Conservation (phyloP, 2,113 vertebrate species). For the Muntiacus reevesi region DNA sequence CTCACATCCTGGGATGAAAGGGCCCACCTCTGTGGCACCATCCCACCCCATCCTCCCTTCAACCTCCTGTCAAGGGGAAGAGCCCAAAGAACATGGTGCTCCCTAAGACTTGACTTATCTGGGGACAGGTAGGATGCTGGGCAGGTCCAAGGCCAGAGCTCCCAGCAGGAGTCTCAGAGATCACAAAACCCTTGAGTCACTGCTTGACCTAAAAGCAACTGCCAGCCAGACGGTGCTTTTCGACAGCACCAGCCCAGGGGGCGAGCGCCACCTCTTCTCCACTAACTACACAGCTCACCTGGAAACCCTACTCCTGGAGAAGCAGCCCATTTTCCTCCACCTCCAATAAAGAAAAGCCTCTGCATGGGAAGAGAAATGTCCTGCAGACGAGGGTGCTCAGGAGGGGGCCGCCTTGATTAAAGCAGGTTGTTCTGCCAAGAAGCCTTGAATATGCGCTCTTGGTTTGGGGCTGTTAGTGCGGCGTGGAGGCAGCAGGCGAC, state of each 20-base stretch:
- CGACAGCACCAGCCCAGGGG: neutral
- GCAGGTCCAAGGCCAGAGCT: neutral
- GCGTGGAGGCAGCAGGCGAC: slow-evolving; percentile 71
- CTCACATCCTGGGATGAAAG: neutral
- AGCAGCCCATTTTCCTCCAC: slow-evolving; percentile 39
- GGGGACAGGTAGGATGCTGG: neutral
- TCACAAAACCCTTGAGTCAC: neutral
- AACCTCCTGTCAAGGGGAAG: neutral
- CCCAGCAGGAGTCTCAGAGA: neutral
- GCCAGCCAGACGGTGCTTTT: neutral
- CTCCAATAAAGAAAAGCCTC: slow-evolving; percentile 16
- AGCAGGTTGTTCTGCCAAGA: slow-evolving; percentile 73
- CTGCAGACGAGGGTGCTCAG: slow-evolving; percentile 52
- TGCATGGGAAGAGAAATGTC: slow-evolving; percentile 57
- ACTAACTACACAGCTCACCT: neutral
- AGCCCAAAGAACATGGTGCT: neutral
- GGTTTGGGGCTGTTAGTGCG: slow-evolving; percentile 73
- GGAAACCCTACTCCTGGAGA: neutral
- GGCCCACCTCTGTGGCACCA: neutral
- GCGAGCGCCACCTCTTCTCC: neutral
- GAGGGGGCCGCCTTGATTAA: slow-evolving; percentile 78
- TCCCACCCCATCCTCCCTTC: neutral
- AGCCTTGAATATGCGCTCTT: slow-evolving; percentile 66
- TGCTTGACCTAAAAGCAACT: neutral
- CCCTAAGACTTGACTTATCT: neutral